Percentiles rank a stretch among this genome's conserved stretches.
Conservation (phyloP, 2,113 vertebrate species). For the Indicator maculatus region DNA sequence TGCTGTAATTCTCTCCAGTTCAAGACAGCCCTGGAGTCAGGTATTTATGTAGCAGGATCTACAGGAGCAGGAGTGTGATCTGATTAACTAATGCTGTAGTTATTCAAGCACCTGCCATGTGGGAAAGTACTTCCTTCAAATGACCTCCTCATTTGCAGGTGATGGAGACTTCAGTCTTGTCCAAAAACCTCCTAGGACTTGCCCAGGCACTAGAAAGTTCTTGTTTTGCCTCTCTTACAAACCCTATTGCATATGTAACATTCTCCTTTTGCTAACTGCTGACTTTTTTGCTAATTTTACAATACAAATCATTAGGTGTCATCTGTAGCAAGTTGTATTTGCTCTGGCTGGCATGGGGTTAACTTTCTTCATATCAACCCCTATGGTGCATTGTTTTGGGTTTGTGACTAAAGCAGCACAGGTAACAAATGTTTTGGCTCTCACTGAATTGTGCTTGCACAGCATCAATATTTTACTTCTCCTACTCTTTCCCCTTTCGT, state of each 20-base stretch:
- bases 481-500: not conserved
- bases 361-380: not conserved
- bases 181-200: not conserved
- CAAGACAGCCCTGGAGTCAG: not conserved
- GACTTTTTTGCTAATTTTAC: not conserved
- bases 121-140: not conserved
- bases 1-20: not conserved
- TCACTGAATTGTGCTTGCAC: not conserved
- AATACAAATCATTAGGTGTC: not conserved
- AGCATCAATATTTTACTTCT: not conserved
- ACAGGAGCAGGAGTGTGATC: not conserved
- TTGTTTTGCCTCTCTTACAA: not conserved
- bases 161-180: not conserved
- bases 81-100: not conserved
- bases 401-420: not conserved
- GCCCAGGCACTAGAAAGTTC: not conserved
- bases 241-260: not conserved
- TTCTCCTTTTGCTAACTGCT: not conserved
- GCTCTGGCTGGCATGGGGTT: not conserved
- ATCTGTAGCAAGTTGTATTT: not conserved
- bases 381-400: not conserved
- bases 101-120: not conserved
- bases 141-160: not conserved
- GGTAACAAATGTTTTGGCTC: not conserved
- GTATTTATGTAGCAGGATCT: not conserved